These are phyloP conservation scores for Diorhabda elongata DNA, from an alignment of 1,140 invertebrate genomes.

Conservation along the genomic window DNA sequence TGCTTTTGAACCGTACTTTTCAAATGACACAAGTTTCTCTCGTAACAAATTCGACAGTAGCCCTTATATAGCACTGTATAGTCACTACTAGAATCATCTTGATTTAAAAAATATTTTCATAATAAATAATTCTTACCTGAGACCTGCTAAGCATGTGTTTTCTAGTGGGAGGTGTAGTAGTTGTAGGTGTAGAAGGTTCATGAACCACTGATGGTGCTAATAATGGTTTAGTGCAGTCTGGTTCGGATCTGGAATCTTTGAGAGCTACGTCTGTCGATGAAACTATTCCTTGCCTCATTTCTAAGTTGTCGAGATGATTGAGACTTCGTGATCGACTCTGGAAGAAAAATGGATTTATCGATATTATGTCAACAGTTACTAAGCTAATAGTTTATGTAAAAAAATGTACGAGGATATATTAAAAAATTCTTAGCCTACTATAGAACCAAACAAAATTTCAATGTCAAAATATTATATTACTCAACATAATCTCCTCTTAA, in stretches of 20 bases:
- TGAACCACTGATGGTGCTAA: conserved; percentile 33
- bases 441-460: too few relatives aligned
- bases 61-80: too few relatives aligned
- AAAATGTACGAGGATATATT: not conserved
- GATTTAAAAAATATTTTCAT: too few relatives aligned
- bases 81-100: too few relatives aligned
- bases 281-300: conserved; percentile 53
- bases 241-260: conserved; percentile 49
- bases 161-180: conserved; percentile 30
- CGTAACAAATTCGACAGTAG: too few relatives aligned
- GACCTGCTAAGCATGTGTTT: conserved; percentile 58
- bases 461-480: too few relatives aligned
- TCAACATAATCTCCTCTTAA: too few relatives aligned
- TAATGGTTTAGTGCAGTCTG: conserved; percentile 43
- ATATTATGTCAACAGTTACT: not conserved
- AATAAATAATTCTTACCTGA: conserved; percentile 49
- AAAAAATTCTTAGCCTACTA: too few relatives aligned
- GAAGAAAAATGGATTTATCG: conserved; percentile 27
- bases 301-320: conserved; percentile 60
- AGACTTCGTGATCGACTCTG: conserved; percentile 62
- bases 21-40: too few relatives aligned
- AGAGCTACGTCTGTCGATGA: conserved; percentile 31
- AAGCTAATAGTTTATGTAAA: not conserved
- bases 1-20: too few relatives aligned
- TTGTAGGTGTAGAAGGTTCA: conserved; percentile 33